Base-by-base conservation (phyloP, 2,113 vertebrate species). In the Naja naja region DNA sequence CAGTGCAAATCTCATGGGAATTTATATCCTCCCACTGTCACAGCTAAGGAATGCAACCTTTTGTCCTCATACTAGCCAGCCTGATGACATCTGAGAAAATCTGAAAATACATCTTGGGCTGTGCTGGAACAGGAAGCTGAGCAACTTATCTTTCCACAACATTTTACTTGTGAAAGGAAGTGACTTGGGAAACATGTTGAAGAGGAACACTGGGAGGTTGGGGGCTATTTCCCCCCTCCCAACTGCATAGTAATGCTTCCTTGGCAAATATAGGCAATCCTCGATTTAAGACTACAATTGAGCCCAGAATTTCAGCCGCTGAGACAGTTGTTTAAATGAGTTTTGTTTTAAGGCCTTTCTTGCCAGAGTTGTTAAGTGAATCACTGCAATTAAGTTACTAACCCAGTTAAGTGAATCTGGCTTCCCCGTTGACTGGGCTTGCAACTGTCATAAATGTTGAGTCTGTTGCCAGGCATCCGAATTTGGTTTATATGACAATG, bases 41-140 rank as follows among this genome's bases (percentile, higher is more conserved):
- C 74, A 64, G 55, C 74, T 49, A 20, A 90, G 47, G 81, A 93
- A 93, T 87, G 89, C 89, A 93, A 90, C 55, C 54, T 86, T 86
- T 93, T 90, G 92, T 85, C 92, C 43, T 89, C 43, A 54, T 64
- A 14, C 74, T 86, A 93, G 54, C 45, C 27, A 60, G 88, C 27
- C 20, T 86, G 92, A 45, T 52, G 54, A 85, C 88, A n/a, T 23
- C 18, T 56, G 14, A 90, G 30, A 52, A 49, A 85, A 58, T 18
- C 20, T 53, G 22, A 47, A 54, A 25, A 23, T 86, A 53, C 23
- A 2, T 69, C 85, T 47, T 11, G 10, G 45, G 47, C 87, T 5
- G 53, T 25, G 25, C 39, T 86, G 43, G n/a, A 74, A 64, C 53
- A 22, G 91, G 86, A 90, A 93, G 55, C 45, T 10, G 39, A 23